These are phyloP conservation scores for Metellina segmentata DNA, from an alignment of 2,888 invertebrate species.

Conservation along the genomic window DNA sequence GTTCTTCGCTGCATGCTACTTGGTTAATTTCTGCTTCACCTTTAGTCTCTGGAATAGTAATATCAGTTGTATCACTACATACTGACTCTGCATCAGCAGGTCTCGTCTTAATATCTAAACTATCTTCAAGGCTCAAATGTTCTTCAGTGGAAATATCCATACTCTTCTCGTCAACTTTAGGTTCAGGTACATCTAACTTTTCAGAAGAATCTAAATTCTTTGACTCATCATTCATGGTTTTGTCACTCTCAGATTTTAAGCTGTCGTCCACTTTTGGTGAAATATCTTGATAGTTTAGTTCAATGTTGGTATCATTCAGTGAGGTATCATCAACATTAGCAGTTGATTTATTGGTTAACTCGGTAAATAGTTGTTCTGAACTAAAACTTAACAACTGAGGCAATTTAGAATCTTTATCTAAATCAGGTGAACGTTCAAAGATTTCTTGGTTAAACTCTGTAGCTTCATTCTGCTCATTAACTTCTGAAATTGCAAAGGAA, in stretches of 20 bases:
- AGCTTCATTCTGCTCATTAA: conserved; percentile 75
- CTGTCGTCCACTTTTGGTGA: conserved; percentile 1
- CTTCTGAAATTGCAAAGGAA: conserved; percentile 70
- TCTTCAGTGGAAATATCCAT: conserved; percentile 33
- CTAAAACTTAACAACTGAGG: conserved; percentile 67
- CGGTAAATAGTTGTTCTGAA: conserved; percentile 63
- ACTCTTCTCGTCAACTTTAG: conserved; percentile 10
- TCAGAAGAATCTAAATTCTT: neutral
- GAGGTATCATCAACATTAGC: conserved; percentile 12
- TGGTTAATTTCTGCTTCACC: conserved; percentile 55
- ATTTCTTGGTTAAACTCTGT: conserved; percentile 73
- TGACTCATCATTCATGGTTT: neutral
- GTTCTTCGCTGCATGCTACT: conserved; percentile 41
- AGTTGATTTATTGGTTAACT: conserved; percentile 33
- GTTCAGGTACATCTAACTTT: conserved; percentile 1
- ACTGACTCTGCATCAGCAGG: conserved; percentile 71
- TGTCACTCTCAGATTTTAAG: neutral
- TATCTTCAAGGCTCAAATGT: conserved; percentile 56
- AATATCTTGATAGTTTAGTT: neutral
- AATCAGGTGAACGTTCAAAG: conserved; percentile 59
- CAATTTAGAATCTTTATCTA: conserved; percentile 39
- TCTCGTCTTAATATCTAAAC: conserved; percentile 40
- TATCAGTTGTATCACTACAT: conserved; percentile 73
- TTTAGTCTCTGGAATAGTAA: conserved; percentile 67
- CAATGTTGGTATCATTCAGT: neutral